These are phyloP conservation scores for Chaetura pelagica DNA, from an alignment of 2,113 vertebrate genomes.

Conservation along the genomic window DNA sequence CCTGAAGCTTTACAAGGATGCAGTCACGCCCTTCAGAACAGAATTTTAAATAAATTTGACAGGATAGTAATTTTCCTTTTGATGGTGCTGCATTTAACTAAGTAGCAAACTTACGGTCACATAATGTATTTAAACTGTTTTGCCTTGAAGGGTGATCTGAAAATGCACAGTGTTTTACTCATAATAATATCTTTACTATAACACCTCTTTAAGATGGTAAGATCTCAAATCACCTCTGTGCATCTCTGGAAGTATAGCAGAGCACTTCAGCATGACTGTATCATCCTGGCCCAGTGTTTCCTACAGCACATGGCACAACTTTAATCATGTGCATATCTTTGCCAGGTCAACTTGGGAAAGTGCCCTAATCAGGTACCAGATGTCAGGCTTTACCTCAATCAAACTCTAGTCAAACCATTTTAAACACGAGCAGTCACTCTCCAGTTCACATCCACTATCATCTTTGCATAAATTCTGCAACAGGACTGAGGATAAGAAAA, in stretches of 20 bases:
- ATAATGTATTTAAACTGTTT: background rate
- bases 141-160: slow-evolving; percentile 39
- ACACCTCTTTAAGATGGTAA: background rate
- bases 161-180: background rate
- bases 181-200: background rate
- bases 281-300: background rate
- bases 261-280: background rate
- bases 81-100: slow-evolving; percentile 41
- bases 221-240: background rate
- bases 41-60: slow-evolving; percentile 40
- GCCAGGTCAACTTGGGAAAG: background rate
- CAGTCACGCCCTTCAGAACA: background rate
- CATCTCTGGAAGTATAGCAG: background rate
- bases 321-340: background rate
- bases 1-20: background rate
- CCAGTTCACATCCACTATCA: background rate
- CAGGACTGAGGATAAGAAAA: background rate
- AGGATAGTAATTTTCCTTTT: slow-evolving; percentile 55
- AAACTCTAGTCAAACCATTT: background rate
- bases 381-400: background rate
- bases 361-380: background rate
- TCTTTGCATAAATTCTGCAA: background rate
- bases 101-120: slow-evolving; percentile 15
- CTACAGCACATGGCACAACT: background rate
- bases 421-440: background rate